These are phyloP conservation scores for Arctia plantaginis DNA, from an alignment of 2,888 invertebrate species.

Conservation along the genomic window DNA sequence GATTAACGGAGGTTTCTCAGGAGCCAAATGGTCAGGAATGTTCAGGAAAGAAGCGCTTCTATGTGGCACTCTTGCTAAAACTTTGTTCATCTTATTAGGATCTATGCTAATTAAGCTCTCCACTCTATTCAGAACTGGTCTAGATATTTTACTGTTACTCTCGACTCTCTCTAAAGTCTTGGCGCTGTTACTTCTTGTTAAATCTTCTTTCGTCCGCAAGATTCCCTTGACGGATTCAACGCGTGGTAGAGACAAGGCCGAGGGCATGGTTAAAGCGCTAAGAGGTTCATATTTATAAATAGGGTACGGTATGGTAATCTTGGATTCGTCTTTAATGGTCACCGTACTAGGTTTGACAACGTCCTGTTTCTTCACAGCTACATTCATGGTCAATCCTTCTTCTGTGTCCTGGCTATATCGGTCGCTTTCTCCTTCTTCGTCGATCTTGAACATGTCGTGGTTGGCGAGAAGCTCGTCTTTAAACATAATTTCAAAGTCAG, in stretches of 20 bases:
- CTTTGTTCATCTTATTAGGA: constrained; percentile 76
- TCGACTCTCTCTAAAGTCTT: constrained; percentile 75
- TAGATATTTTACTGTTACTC: constrained; percentile 64
- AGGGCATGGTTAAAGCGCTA: constrained; percentile 74
- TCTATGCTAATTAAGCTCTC: constrained; percentile 81
- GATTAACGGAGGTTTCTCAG: constrained; percentile 75
- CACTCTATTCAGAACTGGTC: constrained; percentile 72
- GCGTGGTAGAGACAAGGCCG: constrained; percentile 72
- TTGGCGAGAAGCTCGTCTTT: constrained; percentile 79
- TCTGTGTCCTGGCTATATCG: constrained; percentile 73
- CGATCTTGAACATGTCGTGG: constrained; percentile 82
- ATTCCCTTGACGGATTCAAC: constrained; percentile 81
- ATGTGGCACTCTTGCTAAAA: constrained; percentile 78
- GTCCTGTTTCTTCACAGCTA: constrained; percentile 75
- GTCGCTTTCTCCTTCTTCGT: constrained; percentile 81
- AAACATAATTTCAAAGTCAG: constrained; percentile 85
- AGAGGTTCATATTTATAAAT: constrained; percentile 79
- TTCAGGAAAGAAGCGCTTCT: constrained; percentile 83
- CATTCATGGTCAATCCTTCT: constrained; percentile 80
- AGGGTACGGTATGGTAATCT: constrained; percentile 75
- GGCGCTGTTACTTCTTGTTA: constrained; percentile 75
- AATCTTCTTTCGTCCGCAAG: constrained; percentile 64
- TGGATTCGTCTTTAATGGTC: constrained; percentile 79
- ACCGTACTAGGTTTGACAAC: constrained; percentile 80
- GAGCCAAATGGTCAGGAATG: constrained; percentile 76